These are phyloP conservation scores for Sarcophaga peregrina DNA, from an alignment of 1,140 invertebrate genomes.

Conservation along the genomic window DNA sequence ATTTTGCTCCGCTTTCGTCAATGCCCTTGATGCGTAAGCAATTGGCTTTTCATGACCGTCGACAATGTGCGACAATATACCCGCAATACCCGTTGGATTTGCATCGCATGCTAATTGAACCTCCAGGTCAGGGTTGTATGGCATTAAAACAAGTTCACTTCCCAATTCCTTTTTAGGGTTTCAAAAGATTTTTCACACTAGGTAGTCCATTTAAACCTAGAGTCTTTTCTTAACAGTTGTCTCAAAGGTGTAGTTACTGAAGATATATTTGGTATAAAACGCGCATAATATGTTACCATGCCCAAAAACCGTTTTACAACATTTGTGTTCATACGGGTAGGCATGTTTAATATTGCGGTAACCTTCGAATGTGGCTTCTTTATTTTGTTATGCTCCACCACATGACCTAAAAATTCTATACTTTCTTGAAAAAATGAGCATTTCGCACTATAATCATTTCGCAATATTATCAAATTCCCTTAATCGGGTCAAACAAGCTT, in stretches of 20 bases:
- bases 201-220: constrained; percentile 47
- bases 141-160: background rate
- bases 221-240: constrained; percentile 46
- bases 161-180: too few species aligned
- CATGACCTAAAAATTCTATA: constrained; percentile 53
- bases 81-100: constrained; percentile 47
- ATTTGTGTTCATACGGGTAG: constrained; percentile 46
- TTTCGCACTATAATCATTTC: constrained; percentile 46
- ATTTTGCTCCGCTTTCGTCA: constrained; percentile 63
- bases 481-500: constrained; percentile 2
- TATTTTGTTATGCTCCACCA: constrained; percentile 63
- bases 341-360: constrained; percentile 61
- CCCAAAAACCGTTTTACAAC: constrained; percentile 61
- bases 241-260: constrained; percentile 52
- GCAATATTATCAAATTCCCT: constrained; percentile 27
- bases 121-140: constrained; percentile 51
- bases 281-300: constrained; percentile 54
- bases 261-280: constrained; percentile 52
- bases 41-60: constrained; percentile 56
- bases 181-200: constrained; percentile 46
- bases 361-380: too few species aligned
- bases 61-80: constrained; percentile 52
- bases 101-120: constrained; percentile 47
- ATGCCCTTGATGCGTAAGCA: too few species aligned
- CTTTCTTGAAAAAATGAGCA: constrained; percentile 49